Percentiles rank a stretch among this genome's conserved stretches.
Evolutionary conservation across 2,113 vertebrate genomes (phyloP).

Genomic region (Ornithorhynchus anatinus): DNA sequence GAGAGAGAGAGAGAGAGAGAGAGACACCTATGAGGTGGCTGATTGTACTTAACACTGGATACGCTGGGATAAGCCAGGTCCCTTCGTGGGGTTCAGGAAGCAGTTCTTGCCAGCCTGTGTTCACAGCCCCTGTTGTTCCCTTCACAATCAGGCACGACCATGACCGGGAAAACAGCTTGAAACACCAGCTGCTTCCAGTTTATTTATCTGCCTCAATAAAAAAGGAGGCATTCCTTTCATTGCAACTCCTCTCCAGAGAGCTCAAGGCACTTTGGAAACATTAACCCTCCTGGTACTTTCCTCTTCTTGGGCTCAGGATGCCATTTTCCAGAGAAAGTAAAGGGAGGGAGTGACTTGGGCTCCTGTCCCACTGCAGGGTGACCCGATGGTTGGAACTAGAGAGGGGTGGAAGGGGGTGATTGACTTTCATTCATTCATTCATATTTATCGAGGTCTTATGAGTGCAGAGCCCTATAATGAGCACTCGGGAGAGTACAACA

Average conservation of each 20-base stretch:
- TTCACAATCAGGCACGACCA: background rate
- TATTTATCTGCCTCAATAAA: background rate
- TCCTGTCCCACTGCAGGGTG: background rate
- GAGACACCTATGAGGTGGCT: constrained; percentile 22
- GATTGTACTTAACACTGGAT: background rate
- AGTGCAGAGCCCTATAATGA: too few relatives aligned
- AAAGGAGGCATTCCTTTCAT: background rate
- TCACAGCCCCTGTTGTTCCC: background rate
- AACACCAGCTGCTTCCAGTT: background rate
- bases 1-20: too few relatives aligned
- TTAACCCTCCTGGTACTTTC: background rate
- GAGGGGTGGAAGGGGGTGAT: background rate
- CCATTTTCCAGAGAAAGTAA: background rate
- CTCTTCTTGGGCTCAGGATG: too few relatives aligned
- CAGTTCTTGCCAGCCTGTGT: background rate
- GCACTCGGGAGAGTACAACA: too few relatives aligned
- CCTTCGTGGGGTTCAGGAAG: background rate
- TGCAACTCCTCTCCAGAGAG: background rate
- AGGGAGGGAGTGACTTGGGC: too few relatives aligned
- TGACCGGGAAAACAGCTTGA: background rate
- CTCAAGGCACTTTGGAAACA: background rate
- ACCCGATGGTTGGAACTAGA: background rate
- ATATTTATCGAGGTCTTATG: too few relatives aligned
- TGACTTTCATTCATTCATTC: background rate
- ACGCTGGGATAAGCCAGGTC: background rate